Base-by-base conservation (phyloP, 2,888 invertebrate genomes). In the Caenorhabditis wallacei region DNA sequence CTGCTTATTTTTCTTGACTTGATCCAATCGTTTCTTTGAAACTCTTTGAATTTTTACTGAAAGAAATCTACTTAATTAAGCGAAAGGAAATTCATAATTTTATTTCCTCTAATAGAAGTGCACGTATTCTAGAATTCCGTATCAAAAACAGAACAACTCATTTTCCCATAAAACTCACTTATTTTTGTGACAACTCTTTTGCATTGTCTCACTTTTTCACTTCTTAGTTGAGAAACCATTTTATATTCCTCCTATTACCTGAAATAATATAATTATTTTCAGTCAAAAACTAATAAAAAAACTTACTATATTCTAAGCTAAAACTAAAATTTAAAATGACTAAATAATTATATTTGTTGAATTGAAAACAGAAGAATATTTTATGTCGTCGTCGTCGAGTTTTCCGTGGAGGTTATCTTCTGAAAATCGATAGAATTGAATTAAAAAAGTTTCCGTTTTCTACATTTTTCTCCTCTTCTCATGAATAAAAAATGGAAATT, bases 121-220 rank as follows among this genome's bases (percentile, higher is more conserved):
- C 30, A 8, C 30, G 4, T 3, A 5, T 30, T 30, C 30, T 30
- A 3, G 30, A 30, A 30, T 30, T 30, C 3, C 30, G 3, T 3
- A 5, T 30, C 30, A 30, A 30, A 30, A 20, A 48, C 18, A 20
- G 20, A 48, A n/a, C n/a, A n/a, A n/a, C n/a, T n/a, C n/a, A n/a
- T n/a, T n/a, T n/a, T n/a, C n/a, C n/a, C n/a, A n/a, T n/a, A n/a
- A 48, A 48, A 48, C 48, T 48, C 48, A 48, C 48, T 20, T 8
- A 1, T 20, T 20, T 20, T 16, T 40, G 13, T 10, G 4, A 10
- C 40, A 13, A 40, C 40, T 40, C 2, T 40, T 40, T 40, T 40
- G 40, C 40, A 40, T 10, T 16, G 4, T 40, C 40, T 40, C 13
- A 2, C 10, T 13, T 16, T 16, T 40, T 16, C 7, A 40, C 2